Evolutionary conservation across 2,797 vertebrate genomes (phyloP).

Genomic region (Microcaecilia unicolor): DNA sequence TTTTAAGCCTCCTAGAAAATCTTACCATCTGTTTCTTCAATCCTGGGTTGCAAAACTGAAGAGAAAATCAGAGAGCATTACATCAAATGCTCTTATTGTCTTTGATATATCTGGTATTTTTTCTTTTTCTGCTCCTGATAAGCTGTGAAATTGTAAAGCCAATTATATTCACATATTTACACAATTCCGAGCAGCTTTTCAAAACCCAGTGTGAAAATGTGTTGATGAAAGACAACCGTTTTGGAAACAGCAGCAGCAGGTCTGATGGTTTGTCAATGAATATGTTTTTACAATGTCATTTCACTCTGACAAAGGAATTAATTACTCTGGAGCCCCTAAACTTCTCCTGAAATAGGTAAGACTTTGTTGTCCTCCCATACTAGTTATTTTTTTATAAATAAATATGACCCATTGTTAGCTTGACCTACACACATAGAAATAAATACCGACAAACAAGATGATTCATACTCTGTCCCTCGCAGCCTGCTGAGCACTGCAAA

Average conservation of each 20-base stretch:
- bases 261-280: neutral
- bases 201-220: slow-evolving; percentile 22
- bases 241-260: slow-evolving; percentile 2
- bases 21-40: slow-evolving; percentile 66
- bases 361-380: too few relatives aligned
- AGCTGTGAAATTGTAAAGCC: slow-evolving; percentile 38
- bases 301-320: too few relatives aligned
- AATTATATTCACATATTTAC: slow-evolving; percentile 42
- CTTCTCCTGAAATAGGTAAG: neutral
- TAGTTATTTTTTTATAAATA: too few relatives aligned
- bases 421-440: too few relatives aligned
- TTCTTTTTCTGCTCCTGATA: slow-evolving; percentile 26
- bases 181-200: slow-evolving; percentile 27
- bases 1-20: slow-evolving; percentile 62
- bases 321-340: too few relatives aligned
- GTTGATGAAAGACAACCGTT: slow-evolving; percentile 26
- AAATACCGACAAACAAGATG: too few relatives aligned
- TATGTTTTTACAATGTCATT: neutral
- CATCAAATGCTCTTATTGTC: slow-evolving; percentile 47
- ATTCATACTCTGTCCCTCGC: too few relatives aligned
- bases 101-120: slow-evolving; percentile 36
- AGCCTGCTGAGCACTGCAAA: too few relatives aligned
- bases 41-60: slow-evolving; percentile 49
- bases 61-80: slow-evolving; percentile 45
- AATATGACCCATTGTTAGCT: neutral